A percentile compares a stretch with the other conserved stretches of the same genome.
Conservation (phyloP, 2,797 vertebrate genomes). For the Hyperoplus immaculatus region DNA sequence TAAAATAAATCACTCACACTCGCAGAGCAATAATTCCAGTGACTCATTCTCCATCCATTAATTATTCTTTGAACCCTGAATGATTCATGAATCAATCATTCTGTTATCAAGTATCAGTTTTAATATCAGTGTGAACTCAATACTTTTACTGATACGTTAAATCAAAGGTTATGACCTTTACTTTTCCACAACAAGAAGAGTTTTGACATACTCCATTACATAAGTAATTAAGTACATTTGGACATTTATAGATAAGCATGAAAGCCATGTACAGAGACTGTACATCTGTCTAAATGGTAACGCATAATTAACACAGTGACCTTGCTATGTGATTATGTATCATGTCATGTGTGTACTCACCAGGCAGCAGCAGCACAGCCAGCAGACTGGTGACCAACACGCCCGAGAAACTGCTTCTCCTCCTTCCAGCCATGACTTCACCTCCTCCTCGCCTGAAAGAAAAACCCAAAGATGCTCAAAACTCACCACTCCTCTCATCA, state of each 20-base stretch:
- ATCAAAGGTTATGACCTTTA: too few species aligned
- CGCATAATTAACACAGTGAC: neutral
- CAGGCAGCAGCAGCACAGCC: conserved; percentile 74
- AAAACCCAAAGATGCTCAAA: neutral
- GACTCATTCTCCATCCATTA: neutral
- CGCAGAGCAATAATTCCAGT: too few species aligned
- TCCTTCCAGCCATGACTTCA: conserved; percentile 69
- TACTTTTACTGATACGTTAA: too few species aligned
- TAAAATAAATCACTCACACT: too few species aligned
- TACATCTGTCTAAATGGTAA: neutral
- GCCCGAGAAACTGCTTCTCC: conserved; percentile 54
- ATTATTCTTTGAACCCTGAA: neutral
- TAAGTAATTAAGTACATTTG: too few species aligned
- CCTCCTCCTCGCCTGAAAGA: conserved; percentile 37
- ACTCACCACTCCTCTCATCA: neutral
- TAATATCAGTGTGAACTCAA: neutral
- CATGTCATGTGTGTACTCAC: conserved; percentile 67
- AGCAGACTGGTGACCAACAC: conserved; percentile 61
- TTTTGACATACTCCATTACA: too few species aligned
- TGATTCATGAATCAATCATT: too few species aligned
- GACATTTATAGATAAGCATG: neutral
- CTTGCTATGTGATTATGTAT: neutral
- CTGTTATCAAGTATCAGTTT: neutral
- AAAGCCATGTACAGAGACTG: neutral
- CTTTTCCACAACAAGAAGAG: too few species aligned